Evolutionary conservation across 2,888 invertebrate genomes (phyloP), one percentile per base, ranked within the genome.

Genomic region (Stramonita haemastoma): DNA sequence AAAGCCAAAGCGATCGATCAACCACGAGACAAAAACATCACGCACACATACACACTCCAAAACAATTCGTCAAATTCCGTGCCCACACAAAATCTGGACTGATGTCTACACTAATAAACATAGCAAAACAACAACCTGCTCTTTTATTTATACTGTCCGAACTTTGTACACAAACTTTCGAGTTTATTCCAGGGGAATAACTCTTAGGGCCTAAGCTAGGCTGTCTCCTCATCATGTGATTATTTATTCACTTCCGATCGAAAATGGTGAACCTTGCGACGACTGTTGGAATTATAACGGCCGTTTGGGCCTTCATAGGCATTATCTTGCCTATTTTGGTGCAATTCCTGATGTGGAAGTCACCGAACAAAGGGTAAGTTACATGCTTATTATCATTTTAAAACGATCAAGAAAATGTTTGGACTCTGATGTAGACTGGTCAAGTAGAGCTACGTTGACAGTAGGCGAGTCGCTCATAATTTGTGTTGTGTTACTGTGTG

Each of bases 221-320:
- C n/a, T n/a, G n/a, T n/a, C n/a, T n/a, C n/a, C n/a, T 8, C 11
- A 46, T 83, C 81, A 83, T 83, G 46, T 83, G 81, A 83, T 46
- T 26, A 83, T 6, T 46, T 46, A 83, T 46, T 46, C 36, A 83
- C 46, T 46, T 83, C 81, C 46, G 81, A 36, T 83, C 81, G 46
- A 83, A 83, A 83, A 83, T 83, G 81, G 81, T 83, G 81, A 46
- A 83, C 26, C 81, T 83, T 83, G 81, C 81, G 22, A 83, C 98
- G 93, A 98, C 98, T 86, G 97, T 98, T 91, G 96, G 98, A 66
- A 97, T 98, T 94, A 97, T 98, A 94, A 98, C 98, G 57, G 97
- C 97, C 32, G 96, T 99, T 89, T 99, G 98, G 98, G 98, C 97
- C 90, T 97, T 97, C 79, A 97, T 99, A 89, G 99, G 98, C 91